Evolutionary conservation across 2,888 invertebrate genomes (phyloP), one percentile per base, ranked within the genome.

Genomic region (Cerastoderma edule): DNA sequence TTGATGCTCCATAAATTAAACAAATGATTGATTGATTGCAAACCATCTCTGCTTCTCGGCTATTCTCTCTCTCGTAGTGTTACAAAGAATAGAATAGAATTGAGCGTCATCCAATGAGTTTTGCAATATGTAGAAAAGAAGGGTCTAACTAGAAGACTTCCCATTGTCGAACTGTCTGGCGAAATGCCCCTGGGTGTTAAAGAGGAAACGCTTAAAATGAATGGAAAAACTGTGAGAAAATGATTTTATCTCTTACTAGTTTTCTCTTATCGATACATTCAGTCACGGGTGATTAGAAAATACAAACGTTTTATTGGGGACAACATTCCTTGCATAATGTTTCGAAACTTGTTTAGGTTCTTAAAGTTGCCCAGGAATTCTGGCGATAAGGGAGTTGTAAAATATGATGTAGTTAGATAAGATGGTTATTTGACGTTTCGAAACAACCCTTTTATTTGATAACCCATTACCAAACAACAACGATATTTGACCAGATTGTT

Each of bases 171-270:
- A 39, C 33, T 54, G 67, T 54, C 56, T 54, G 39, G 53, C 33
- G 35, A 35, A 67, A 39, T 39, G 67, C 67, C 67, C 39, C 54
- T 6, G 16, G 67, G 39, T 54, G 27, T 6, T 28, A 67, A 67
- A 54, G 27, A 24, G 24, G 53, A 53, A 39, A 44, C 39, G 30
- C 28, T 56, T 50, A 53, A 32, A 46, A 35, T 56, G 54, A 56
- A 67, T 48, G 32, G n/a, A 39, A 39, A 67, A 67, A 67, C 53
- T 53, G 69, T 69, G 69, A 50, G 69, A 69, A 69, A 69, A 60
- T 60, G 69, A 69, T 69, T 35, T 69, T 69, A 69, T 69, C 69
- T 69, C n/a, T 19, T 39, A 33, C 50, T 4, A 16, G 32, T 32
- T 60, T 57, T 32, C 46, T 57, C 60, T 69, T 60, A 69, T 28